Base-by-base conservation (phyloP, 2,888 invertebrate species). In the Parasteatoda lunata region DNA sequence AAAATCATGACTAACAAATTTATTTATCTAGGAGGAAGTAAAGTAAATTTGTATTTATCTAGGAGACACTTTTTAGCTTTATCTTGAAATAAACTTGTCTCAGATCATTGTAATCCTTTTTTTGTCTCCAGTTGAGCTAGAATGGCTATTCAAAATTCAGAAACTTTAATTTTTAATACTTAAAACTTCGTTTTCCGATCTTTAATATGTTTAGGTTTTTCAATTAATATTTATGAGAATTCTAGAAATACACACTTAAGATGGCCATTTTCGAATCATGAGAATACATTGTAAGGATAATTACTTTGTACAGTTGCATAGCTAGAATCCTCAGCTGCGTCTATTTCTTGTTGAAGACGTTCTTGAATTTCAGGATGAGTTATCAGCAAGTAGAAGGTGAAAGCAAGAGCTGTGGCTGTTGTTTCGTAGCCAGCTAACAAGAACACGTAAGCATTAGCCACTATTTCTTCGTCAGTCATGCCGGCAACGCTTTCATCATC, bases 331-430 rank as follows among this genome's bases (percentile, higher is more conserved):
- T 78, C 77, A 8, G 64, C 51, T 4, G 71, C 77, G 59, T 78
- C 68, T n/a, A 87, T 77, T 90, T 93, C 93, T 54, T 91, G 90
- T 78, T 92, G 91, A 5, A 93, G 90, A 75, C 90, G 91, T 4
- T 91, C 89, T 86, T 93, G 93, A 49, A 93, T 91, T 3, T 92
- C 92, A 4, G 91, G 92, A 90, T 93, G 91, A 78, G 91, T 91
- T n/a, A 93, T 92, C 82, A 93, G 90, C 70, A 93, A 91, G 90
- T 93, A 93, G 79, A 92, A 91, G 11, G 92, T 91, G 90, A 92
- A 93, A 6, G 92, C 91, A 51, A 94, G 90, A 4, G 93, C 91
- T 3, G 92, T 92, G 48, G 93, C 92, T 0, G 93, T 93, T 0
- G 93, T 94, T 90, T 94, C 94, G 69, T 88, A 89, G 0, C 89